Evolutionary conservation across 2,113 vertebrate species (phyloP), one percentile per base, ranked within the genome.

Genomic region (Microcebus tavaratra): DNA sequence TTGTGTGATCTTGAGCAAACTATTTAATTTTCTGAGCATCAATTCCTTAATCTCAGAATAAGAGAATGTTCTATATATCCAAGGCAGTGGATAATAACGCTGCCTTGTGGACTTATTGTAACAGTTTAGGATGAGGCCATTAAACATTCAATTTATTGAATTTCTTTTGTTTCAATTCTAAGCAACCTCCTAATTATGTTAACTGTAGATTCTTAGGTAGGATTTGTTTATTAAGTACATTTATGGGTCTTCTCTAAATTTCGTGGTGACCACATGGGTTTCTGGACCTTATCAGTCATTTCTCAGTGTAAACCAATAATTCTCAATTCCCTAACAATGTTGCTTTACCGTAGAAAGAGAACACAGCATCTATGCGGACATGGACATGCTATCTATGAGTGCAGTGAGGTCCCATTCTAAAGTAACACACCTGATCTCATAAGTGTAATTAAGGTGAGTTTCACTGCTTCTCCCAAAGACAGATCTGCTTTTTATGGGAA

Each of bases 141-240:
- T 87, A 34, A 72, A 75, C 50, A 73, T 20, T 93, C 39, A 83
- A 2, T 80, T 92, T 31, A 61, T 25, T 78, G 59, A n/a, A 55
- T 96, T 82, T 73, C 34, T 87, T 88, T 88, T 57, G 25, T 84
- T 90, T 86, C 80, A 6, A n/a, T 90, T 92, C 50, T 20, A 88
- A 80, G 31, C 27, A 34, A 34, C 15, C 0, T 48, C 91, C 63
- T 91, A 85, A 70, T 39, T 50, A 65, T 81, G 27, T 76, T 55
- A 55, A 55, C 53, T 55, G 27, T 53, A n/a, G 39, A 27, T 87
- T 88, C 12, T 50, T 45, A 65, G 13, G 12, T 50, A 39, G 59
- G n/a, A 29, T 63, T 63, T 63, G 59, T 29, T 27, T 63, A 29
- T 63, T 63, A 63, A 63, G 61, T 29, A 57, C 7, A 57, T 57